These are phyloP conservation scores for Pentalonia nigronervosa DNA, from an alignment of 1,140 invertebrate species.

Conservation along the genomic window DNA sequence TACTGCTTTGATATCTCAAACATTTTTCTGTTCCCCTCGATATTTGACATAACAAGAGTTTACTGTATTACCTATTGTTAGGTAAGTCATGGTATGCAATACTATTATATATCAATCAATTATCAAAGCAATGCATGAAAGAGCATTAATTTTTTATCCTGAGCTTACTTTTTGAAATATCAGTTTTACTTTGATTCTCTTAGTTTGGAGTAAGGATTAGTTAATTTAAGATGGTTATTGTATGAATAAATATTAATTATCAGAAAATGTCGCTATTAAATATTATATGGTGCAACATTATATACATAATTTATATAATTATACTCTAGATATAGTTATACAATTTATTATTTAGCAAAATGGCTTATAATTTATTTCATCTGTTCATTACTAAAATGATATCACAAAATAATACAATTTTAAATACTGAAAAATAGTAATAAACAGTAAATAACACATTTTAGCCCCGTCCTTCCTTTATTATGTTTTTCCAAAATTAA, in stretches of 20 bases:
- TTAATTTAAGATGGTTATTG: no score
- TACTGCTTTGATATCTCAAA: no score
- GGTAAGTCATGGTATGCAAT: neutral
- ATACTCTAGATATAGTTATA: neutral
- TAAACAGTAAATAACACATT: neutral
- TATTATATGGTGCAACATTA: no score
- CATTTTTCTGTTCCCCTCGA: no score
- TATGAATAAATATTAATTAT: neutral
- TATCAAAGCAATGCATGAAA: neutral
- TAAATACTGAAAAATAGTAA: neutral
- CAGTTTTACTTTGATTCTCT: no score
- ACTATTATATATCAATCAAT: neutral
- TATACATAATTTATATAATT: neutral
- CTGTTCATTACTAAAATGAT: neutral
- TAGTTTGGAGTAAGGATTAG: no score
- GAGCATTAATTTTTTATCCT: no score
- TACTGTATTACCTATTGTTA: neutral
- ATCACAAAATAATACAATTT: neutral
- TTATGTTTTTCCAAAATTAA: neutral
- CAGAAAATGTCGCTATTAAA: neutral
- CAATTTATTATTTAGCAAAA: neutral
- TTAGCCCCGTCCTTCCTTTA: neutral
- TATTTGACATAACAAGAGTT: no score
- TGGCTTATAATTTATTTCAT: no score
- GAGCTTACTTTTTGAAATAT: no score